phyloP scores from a whole-genome alignment of 2,797 vertebrate species.

The Propithecus perrieri region DNA sequence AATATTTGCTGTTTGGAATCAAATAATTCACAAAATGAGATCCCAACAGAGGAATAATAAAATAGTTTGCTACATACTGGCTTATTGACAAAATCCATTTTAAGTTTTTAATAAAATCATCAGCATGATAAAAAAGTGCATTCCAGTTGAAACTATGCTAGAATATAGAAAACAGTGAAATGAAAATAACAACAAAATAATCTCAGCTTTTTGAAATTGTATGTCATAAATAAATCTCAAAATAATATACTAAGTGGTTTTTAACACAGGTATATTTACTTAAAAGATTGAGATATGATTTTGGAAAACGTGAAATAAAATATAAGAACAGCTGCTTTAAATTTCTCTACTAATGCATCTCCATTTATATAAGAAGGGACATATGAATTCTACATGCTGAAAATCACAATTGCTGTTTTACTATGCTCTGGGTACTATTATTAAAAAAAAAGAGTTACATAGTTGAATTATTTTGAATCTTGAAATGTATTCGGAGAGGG shows the following conservation, averaged over 20 bases:
- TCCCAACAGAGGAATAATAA: neutral
- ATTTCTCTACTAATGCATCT: neutral
- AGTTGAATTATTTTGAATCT: neutral
- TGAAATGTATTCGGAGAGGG: neutral
- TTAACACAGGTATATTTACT: neutral
- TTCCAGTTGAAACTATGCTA: neutral
- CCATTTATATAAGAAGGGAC: neutral
- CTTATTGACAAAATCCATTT: neutral
- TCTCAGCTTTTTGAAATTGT: neutral
- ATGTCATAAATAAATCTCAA: neutral
- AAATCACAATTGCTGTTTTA: neutral
- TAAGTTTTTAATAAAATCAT: neutral
- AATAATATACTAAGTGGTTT: neutral
- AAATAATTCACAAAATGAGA: slow-evolving; percentile 27
- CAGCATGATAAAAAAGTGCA: neutral
- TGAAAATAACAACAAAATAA: neutral
- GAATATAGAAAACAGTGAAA: neutral
- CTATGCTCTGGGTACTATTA: neutral
- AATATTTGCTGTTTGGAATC: neutral
- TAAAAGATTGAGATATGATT: neutral
- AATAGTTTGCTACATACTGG: neutral
- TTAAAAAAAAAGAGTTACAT: neutral
- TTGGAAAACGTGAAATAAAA: neutral
- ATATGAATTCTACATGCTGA: neutral
- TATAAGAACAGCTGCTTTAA: neutral